Evolutionary conservation across 2,113 vertebrate species (phyloP), one percentile per base, ranked within the genome.

Genomic region (Gallinago undulata): DNA sequence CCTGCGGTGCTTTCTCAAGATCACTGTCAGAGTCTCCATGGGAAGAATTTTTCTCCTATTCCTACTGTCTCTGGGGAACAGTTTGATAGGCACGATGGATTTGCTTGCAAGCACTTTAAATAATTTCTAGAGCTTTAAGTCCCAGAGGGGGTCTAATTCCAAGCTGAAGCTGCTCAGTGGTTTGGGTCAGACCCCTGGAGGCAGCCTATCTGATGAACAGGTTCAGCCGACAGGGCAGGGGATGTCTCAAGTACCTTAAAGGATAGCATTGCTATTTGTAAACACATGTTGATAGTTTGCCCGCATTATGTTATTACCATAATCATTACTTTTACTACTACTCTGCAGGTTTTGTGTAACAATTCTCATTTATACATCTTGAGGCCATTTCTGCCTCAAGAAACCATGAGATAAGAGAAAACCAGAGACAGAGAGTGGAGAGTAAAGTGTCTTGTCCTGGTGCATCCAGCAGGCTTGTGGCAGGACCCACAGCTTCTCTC

Each of bases 91-190:
- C 92, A 96, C 94, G 80, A 88, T 68, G 72, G 79, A 93, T 97
- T 97, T 96, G 68, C 93, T 97, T 96, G 92, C 88, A 95, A 94
- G 86, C 47, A 60, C 86, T 95, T 95, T 84, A 96, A 95, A 96
- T 96, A 95, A 97, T 97, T 97, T 91, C 81, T 56, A 90, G 91
- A 70, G 35, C 66, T 96, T 90, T 84, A 95, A 82, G 62, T 94
- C 95, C 68, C 87, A 87, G 94, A 88, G 70, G 89, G 92, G 73
- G 87, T 87, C 76, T 93, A 89, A 84, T 93, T 95, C 89, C 59
- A 82, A 89, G 59, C 55, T 77, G 93, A 91, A 75, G 72, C 72
- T 89, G 51, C 72, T 90, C 79, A 80, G 75, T 90, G 17, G 69
- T 89, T 96, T 75, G 93, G 84, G 93, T 96, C 83, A 96, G 73